Evolutionary conservation across 1,140 invertebrate species (phyloP).

Genomic region (Micrasema minimum): DNA sequence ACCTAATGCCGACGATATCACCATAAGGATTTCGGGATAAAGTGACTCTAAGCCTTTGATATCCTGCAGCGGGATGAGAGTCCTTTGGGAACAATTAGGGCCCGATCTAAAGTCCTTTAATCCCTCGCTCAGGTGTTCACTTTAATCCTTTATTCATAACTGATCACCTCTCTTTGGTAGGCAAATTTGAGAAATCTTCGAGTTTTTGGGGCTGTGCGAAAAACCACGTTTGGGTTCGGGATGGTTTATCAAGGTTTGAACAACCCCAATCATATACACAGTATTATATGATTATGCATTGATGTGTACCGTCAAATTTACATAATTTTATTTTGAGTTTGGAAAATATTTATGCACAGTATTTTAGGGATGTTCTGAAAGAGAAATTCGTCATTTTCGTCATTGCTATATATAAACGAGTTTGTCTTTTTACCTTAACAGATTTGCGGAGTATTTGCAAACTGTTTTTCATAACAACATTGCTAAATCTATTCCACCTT

Average conservation of each 20-base stretch:
- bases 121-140: conserved; percentile 19
- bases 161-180: conserved; percentile 9
- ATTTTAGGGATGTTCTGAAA: no score
- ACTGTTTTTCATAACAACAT: no score
- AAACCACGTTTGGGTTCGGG: neutral
- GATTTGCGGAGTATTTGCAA: no score
- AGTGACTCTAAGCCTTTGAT: conserved; percentile 30
- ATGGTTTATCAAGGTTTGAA: neutral
- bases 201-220: conserved; percentile 6
- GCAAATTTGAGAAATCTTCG: conserved; percentile 11
- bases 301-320: no score
- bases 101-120: conserved; percentile 11
- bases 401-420: no score
- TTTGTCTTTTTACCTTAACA: no score
- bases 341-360: no score
- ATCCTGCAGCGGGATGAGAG: conserved; percentile 2
- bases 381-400: no score
- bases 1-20: conserved; percentile 19
- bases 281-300: no score
- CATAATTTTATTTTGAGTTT: no score
- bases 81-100: conserved; percentile 23
- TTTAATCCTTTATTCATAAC: conserved; percentile 33
- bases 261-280: neutral
- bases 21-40: conserved; percentile 10
- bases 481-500: no score